These are phyloP conservation scores for Dryobates pubescens DNA, from an alignment of 2,797 vertebrate genomes.

Conservation along the genomic window DNA sequence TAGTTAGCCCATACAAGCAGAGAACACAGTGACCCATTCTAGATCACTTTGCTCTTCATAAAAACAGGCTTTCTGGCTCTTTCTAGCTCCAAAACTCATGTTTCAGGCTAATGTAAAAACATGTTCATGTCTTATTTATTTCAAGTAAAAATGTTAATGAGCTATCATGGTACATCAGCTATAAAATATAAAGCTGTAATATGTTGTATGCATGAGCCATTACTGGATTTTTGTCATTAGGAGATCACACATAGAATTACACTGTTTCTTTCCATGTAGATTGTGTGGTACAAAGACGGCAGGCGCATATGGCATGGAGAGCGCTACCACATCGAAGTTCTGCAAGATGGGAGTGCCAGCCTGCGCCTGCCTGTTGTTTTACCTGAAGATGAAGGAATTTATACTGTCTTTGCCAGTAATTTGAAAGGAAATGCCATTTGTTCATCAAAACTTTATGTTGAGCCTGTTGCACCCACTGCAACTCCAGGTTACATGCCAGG, in stretches of 20 bases:
- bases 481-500: slow-evolving; percentile 88
- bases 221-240: not conserved
- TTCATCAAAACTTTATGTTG: slow-evolving; percentile 94
- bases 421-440: slow-evolving; percentile 94
- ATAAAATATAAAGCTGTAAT: not conserved
- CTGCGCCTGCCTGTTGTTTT: slow-evolving; percentile 89
- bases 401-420: slow-evolving; percentile 92
- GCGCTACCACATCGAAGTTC: slow-evolving; percentile 89
- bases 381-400: slow-evolving; percentile 96
- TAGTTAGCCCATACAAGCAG: not conserved
- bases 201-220: not conserved
- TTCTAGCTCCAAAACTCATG: not conserved
- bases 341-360: slow-evolving; percentile 92
- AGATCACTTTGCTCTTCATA: not conserved
- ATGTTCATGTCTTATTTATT: not conserved
- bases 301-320: slow-evolving; percentile 88
- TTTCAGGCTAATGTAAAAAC: not conserved
- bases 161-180: not conserved
- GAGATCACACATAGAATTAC: not conserved
- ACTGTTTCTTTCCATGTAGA: slow-evolving; percentile 74
- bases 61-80: not conserved
- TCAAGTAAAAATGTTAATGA: not conserved
- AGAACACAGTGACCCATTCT: not conserved
- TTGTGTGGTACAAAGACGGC: slow-evolving; percentile 97
- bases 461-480: slow-evolving; percentile 84